Evolutionary conservation across 2,113 vertebrate genomes (phyloP), one percentile per base, ranked within the genome.

Genomic region (Sylvilagus bachmani): DNA sequence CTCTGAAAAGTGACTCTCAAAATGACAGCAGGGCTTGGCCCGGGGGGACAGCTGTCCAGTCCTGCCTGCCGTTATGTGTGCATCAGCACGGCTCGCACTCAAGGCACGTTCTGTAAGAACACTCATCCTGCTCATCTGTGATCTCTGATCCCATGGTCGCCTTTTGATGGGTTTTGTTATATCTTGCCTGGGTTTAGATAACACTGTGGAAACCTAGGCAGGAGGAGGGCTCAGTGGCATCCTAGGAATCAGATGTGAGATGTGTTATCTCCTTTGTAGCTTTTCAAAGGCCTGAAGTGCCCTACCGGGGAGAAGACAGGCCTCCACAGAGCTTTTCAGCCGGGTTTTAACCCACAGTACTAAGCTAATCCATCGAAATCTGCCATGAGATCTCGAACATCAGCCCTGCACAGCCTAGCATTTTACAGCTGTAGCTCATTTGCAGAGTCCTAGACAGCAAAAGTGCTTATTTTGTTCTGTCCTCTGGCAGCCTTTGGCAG

Each of bases 211-310:
- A 86, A 73, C 51, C 61, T 81, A 70, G 89, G 58, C 53, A 12
- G 13, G 58, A 91, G 71, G 91, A 22, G 21, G 33, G 38, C 88
- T 73, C 61, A 49, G 25, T 71, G 77, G 29, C 67, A 14, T 51
- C 44, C 67, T 2, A 33, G 70, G 36, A 70, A 71, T 90, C 70
- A 86, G 70, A 78, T 73, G 16, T 83, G 91, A 94, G 67, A 82
- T 86, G 25, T 36, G 19, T 58, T 58, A 66, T 90, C 74, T 88
- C 24, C 22, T 78, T 77, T 86, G 89, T 92, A 93, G 94, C 38
- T 93, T 92, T 83, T 86, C 33, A 82, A 91, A 95, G 84, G 33
- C 71, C 27, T 86, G 8, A 91, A 84, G 67, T 10, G 31, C 25
- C 61, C 38, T 58, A 1, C 61, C 24, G 19, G 74, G 82, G 85